Conservation (phyloP, 1,140 invertebrate genomes). For the Euwallacea similis region DNA sequence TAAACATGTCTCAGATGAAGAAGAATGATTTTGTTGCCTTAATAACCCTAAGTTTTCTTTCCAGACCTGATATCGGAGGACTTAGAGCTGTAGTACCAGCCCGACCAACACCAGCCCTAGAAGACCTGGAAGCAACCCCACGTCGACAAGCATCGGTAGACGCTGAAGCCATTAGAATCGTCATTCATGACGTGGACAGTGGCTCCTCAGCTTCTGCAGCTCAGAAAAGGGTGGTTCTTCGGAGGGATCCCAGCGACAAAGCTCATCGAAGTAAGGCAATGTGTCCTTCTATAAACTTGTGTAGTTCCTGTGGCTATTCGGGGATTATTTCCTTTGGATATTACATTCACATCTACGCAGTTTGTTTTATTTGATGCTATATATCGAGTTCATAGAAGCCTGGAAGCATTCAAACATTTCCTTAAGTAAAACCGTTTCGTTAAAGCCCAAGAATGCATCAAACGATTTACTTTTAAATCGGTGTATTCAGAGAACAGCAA, state of each 20-base stretch:
- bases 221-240: conserved; percentile 72
- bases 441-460: too few species aligned
- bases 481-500: too few species aligned
- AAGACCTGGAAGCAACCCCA: conserved; percentile 63
- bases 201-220: conserved; percentile 62
- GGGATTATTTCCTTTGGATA: too few species aligned
- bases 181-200: conserved; percentile 88
- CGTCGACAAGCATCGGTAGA: conserved; percentile 81
- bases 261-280: conserved; percentile 79
- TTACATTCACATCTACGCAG: too few species aligned
- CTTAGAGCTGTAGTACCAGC: conserved; percentile 62
- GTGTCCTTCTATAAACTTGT: neutral
- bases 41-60: conserved; percentile 29
- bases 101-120: conserved; percentile 57
- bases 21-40: conserved; percentile 46
- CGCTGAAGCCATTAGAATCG: conserved; percentile 88
- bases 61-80: conserved; percentile 74
- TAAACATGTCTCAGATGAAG: neutral
- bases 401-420: too few species aligned
- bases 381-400: too few species aligned
- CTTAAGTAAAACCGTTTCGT: too few species aligned
- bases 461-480: too few species aligned
- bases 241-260: conserved; percentile 79
- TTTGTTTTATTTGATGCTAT: too few species aligned
- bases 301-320: neutral